These are phyloP conservation scores for Drosophila auraria DNA, from an alignment of 1,140 invertebrate species.

Conservation along the genomic window DNA sequence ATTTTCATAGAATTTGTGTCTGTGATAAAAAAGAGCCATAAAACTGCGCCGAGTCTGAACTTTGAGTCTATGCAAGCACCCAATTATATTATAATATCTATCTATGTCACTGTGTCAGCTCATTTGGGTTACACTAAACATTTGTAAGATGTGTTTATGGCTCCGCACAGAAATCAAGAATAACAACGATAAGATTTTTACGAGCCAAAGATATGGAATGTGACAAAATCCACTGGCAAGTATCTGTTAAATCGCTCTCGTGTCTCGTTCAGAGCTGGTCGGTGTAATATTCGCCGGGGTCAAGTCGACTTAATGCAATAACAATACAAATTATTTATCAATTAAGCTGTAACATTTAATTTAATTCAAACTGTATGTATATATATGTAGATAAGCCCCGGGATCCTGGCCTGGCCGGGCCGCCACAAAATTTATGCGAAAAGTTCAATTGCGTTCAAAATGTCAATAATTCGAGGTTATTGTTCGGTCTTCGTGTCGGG, in stretches of 20 bases:
- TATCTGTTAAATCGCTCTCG: conserved; percentile 9
- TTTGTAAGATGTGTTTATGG: background rate
- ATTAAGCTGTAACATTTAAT: conserved; percentile 71
- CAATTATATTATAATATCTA: conserved; percentile 15
- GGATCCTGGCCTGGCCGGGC: background rate
- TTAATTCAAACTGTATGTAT: conserved; percentile 48
- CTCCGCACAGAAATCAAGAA: background rate
- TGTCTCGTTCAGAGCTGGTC: background rate
- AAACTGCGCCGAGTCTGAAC: background rate
- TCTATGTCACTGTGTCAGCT: conserved; percentile 35
- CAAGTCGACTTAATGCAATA: conserved; percentile 61
- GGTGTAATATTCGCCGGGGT: conserved; percentile 9
- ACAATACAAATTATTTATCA: conserved; percentile 78
- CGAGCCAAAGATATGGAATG: conserved; percentile 5
- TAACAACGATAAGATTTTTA: conserved; percentile 17
- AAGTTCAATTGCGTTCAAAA: conserved; percentile 82
- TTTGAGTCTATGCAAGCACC: background rate
- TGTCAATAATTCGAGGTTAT: conserved; percentile 74
- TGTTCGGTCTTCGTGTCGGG: conserved; percentile 12
- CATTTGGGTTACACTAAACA: background rate
- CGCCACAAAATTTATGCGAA: conserved; percentile 65
- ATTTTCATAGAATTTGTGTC: background rate
- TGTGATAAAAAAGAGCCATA: background rate
- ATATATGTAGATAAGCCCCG: conserved; percentile 2
- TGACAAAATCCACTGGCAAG: background rate